phyloP scores from a whole-genome alignment of 1,140 invertebrate species.

The Papilio xuthus region DNA sequence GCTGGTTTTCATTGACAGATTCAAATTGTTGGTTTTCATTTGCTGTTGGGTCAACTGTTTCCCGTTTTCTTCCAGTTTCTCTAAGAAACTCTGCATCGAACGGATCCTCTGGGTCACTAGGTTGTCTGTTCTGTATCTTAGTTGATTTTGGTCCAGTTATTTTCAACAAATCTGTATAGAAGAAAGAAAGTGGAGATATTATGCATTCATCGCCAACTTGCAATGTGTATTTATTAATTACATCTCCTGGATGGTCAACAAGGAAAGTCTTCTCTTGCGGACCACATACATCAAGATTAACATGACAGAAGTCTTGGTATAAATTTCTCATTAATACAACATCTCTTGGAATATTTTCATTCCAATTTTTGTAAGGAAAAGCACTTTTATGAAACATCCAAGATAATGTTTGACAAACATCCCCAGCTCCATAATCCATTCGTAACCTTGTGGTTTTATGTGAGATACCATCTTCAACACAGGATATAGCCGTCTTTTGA shows the following conservation, averaged over 20 bases:
- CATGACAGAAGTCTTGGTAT: slow-evolving; percentile 95
- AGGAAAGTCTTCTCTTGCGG: slow-evolving; percentile 90
- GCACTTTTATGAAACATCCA: slow-evolving; percentile 94
- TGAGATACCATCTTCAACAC: slow-evolving; percentile 97
- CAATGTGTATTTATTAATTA: slow-evolving; percentile 88
- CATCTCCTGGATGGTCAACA: slow-evolving; percentile 87
- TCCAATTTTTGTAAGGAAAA: slow-evolving; percentile 93
- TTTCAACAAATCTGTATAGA: slow-evolving; percentile 93
- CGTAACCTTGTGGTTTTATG: slow-evolving; percentile 91
- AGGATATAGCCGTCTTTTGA: slow-evolving; percentile 97
- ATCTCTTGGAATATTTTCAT: slow-evolving; percentile 86
- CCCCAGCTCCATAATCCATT: slow-evolving; percentile 94
- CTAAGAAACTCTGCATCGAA: slow-evolving; percentile 95
- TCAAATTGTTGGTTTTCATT: slow-evolving; percentile 85
- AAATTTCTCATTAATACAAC: slow-evolving; percentile 90
- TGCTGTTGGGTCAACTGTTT: slow-evolving; percentile 76
- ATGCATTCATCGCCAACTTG: slow-evolving; percentile 96
- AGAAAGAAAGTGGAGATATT: slow-evolving; percentile 93
- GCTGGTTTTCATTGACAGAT: slow-evolving; percentile 76
- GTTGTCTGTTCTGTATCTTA: slow-evolving; percentile 87
- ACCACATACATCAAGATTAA: slow-evolving; percentile 94
- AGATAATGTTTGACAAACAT: slow-evolving; percentile 92
- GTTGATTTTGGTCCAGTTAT: slow-evolving; percentile 89
- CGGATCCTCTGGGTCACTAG: slow-evolving; percentile 95
- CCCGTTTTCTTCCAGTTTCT: slow-evolving; percentile 90